These are phyloP conservation scores for Lycodopsis pacificus DNA, from an alignment of 2,797 vertebrate species.

Conservation along the genomic window DNA sequence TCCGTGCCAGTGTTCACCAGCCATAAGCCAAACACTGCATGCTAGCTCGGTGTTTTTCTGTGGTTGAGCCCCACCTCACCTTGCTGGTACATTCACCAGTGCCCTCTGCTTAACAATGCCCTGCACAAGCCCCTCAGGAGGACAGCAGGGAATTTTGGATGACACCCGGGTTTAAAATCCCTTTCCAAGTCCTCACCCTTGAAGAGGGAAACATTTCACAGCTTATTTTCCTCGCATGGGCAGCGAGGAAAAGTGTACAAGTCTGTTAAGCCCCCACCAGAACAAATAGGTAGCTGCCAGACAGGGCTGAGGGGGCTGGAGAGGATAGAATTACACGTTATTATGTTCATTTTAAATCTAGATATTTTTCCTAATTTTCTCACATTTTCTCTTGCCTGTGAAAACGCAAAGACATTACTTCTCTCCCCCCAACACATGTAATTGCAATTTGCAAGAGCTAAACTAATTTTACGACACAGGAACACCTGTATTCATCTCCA, in stretches of 20 bases:
- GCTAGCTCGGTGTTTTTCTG: conserved; percentile 27
- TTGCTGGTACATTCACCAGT: conserved; percentile 62
- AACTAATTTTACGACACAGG: conserved; percentile 87
- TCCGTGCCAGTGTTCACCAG: conserved; percentile 36
- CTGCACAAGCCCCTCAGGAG: conserved; percentile 65
- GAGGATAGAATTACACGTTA: conserved; percentile 71
- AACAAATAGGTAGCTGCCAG: conserved; percentile 80
- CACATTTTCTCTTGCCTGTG: conserved; percentile 66
- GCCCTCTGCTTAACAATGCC: conserved; percentile 63
- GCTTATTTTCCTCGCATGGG: conserved; percentile 71
- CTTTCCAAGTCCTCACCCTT: conserved; percentile 79
- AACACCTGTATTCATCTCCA: conserved; percentile 89
- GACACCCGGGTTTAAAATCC: conserved; percentile 78
- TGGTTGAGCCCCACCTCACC: conserved; percentile 58
- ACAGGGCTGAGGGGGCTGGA: conserved; percentile 62
- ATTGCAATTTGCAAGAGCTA: conserved; percentile 88
- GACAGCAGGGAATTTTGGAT: conserved; percentile 72
- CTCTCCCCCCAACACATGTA: conserved; percentile 74
- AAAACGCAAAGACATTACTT: conserved; percentile 65
- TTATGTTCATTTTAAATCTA: conserved; percentile 80
- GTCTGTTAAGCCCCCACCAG: conserved; percentile 68
- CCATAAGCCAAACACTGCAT: conserved; percentile 49
- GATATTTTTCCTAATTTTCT: conserved; percentile 75
- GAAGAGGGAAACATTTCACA: conserved; percentile 76
- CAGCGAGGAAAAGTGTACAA: conserved; percentile 63